Percentiles rank a stretch among this genome's conserved stretches.
phyloP scores from a whole-genome alignment of 2,888 invertebrate genomes.

The Ennomos fuscantarius region DNA sequence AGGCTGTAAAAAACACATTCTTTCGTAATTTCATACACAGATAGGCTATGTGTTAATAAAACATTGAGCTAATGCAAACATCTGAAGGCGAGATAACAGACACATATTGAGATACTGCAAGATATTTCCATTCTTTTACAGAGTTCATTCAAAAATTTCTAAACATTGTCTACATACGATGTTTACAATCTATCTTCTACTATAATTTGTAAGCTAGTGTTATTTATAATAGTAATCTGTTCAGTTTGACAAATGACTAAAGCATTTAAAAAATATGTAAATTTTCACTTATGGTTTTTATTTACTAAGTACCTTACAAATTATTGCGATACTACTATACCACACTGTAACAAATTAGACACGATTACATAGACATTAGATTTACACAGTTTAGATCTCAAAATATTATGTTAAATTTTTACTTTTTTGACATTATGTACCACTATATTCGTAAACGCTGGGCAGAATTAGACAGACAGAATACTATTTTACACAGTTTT shows the following conservation, averaged over 20 bases:
- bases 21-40: constrained; percentile 56
- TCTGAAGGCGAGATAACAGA: constrained; percentile 58
- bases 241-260: no score
- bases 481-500: neutral
- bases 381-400: no score
- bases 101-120: constrained; percentile 17
- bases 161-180: neutral
- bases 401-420: constrained; percentile 1
- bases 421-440: constrained; percentile 6
- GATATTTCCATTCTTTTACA: constrained; percentile 2
- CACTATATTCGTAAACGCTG: neutral
- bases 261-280: no score
- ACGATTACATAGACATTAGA: no score
- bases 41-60: constrained; percentile 57
- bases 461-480: constrained; percentile 1
- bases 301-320: no score
- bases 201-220: no score
- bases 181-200: no score
- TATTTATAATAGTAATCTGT: no score
- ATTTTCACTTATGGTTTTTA: no score
- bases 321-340: no score
- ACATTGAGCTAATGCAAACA: constrained; percentile 64
- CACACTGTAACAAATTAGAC: no score
- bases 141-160: neutral
- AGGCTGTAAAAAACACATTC: constrained; percentile 52